Conservation (phyloP, 2,797 vertebrate species). For the Epinephelus coioides region DNA sequence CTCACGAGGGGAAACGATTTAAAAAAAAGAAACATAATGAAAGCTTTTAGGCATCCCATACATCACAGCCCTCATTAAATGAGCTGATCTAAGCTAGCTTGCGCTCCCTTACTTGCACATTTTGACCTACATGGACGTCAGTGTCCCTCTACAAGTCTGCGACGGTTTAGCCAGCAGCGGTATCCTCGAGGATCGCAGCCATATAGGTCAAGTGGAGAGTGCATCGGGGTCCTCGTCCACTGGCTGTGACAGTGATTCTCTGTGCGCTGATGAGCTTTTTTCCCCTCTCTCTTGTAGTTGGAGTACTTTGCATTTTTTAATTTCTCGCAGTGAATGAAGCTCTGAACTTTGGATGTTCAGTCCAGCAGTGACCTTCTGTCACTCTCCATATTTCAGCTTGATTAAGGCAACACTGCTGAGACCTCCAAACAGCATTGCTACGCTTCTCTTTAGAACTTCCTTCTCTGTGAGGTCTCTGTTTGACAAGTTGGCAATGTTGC, state of each 20-base stretch:
- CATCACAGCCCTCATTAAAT: slow-evolving; percentile 15
- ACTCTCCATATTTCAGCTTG: slow-evolving; percentile 2
- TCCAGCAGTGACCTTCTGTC: slow-evolving; percentile 18
- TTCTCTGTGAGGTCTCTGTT: background rate
- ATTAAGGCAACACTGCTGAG: background rate
- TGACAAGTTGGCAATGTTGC: background rate
- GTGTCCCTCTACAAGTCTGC: slow-evolving; percentile 17
- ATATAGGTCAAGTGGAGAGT: slow-evolving; percentile 51
- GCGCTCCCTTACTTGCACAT: slow-evolving; percentile 16
- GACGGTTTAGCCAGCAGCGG: slow-evolving; percentile 34
- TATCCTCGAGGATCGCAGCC: slow-evolving; percentile 19
- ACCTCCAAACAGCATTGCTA: background rate
- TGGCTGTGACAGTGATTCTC: slow-evolving; percentile 25
- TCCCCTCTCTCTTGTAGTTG: slow-evolving; percentile 5
- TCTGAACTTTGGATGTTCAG: background rate
- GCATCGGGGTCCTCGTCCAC: slow-evolving; percentile 40
- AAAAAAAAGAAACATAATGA: background rate
- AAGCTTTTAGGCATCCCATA: background rate
- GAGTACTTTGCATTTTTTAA: background rate
- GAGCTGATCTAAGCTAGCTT: slow-evolving; percentile 28
- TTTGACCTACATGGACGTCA: slow-evolving; percentile 36
- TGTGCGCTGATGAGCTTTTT: slow-evolving; percentile 36
- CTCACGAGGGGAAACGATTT: background rate
- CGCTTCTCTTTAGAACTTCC: background rate
- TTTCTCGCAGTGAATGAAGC: background rate